These are phyloP conservation scores for Mythimna ferrago DNA, from an alignment of 2,888 invertebrate genomes.

Conservation along the genomic window DNA sequence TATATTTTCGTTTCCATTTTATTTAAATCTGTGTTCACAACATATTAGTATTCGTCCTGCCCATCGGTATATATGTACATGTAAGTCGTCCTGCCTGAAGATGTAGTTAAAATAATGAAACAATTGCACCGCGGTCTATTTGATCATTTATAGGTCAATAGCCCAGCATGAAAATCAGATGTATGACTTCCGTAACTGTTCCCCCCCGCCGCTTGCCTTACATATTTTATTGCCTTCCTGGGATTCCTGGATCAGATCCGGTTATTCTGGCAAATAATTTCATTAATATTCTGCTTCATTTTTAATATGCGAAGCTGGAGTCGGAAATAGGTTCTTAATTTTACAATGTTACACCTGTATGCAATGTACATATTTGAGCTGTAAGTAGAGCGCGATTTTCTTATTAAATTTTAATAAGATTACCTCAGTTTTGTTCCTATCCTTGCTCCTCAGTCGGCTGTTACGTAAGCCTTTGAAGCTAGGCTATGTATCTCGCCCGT, in stretches of 20 bases:
- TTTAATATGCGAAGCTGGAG: background rate
- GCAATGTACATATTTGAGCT: slow-evolving; percentile 9
- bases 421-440: slow-evolving; percentile 17
- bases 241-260: background rate
- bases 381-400: slow-evolving; percentile 12
- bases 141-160: background rate
- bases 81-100: background rate
- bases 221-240: slow-evolving; percentile 4
- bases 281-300: background rate
- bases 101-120: background rate
- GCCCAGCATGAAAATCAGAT: slow-evolving; percentile 12
- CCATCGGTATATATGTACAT: no score
- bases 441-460: slow-evolving; percentile 52
- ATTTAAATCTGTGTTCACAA: no score
- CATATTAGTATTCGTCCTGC: background rate
- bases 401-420: slow-evolving; percentile 45
- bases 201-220: background rate
- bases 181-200: background rate
- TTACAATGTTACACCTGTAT: slow-evolving; percentile 21
- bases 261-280: background rate
- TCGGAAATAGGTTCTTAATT: background rate
- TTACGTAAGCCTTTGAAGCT: slow-evolving; percentile 83
- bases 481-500: slow-evolving; percentile 65
- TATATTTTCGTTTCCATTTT: no score
- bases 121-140: no score